These are phyloP conservation scores for Hiodon tergisus DNA, from an alignment of 2,113 vertebrate genomes.

Conservation along the genomic window DNA sequence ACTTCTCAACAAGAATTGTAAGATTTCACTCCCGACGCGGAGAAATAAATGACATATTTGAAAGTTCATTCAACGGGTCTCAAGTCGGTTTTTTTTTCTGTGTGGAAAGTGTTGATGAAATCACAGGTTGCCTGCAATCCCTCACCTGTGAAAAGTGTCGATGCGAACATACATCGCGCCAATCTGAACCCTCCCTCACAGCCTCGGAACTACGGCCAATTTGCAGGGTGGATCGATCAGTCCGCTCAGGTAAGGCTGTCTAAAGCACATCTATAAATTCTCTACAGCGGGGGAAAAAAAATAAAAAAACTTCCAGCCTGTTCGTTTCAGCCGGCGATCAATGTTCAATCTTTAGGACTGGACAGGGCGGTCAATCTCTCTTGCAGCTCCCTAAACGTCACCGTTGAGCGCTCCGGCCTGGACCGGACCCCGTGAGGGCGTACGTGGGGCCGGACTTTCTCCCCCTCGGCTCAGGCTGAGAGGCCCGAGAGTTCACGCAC, in stretches of 20 bases:
- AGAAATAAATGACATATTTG: no score
- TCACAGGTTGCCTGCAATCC: no score
- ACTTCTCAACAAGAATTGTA: no score
- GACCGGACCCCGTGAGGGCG: neutral
- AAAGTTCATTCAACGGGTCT: no score
- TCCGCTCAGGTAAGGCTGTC: neutral
- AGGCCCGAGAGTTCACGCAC: no score
- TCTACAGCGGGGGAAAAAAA: neutral
- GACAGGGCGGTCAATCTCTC: neutral
- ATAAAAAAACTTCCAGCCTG: neutral
- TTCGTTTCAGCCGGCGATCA: neutral
- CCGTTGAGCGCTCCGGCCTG: neutral
- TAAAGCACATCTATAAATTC: slow-evolving; percentile 9
- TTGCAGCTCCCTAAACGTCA: neutral
- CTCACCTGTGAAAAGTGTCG: no score
- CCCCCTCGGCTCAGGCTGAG: neutral
- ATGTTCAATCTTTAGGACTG: slow-evolving; percentile 8
- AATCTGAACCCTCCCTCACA: neutral
- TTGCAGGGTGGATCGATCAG: neutral
- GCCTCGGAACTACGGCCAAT: neutral
- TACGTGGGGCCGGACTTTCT: neutral
- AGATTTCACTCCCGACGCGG: no score
- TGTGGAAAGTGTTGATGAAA: no score
- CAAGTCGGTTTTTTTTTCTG: no score
- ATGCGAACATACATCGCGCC: no score